Base-by-base conservation (phyloP, 2,797 vertebrate genomes). In the Echeneis naucrates region DNA sequence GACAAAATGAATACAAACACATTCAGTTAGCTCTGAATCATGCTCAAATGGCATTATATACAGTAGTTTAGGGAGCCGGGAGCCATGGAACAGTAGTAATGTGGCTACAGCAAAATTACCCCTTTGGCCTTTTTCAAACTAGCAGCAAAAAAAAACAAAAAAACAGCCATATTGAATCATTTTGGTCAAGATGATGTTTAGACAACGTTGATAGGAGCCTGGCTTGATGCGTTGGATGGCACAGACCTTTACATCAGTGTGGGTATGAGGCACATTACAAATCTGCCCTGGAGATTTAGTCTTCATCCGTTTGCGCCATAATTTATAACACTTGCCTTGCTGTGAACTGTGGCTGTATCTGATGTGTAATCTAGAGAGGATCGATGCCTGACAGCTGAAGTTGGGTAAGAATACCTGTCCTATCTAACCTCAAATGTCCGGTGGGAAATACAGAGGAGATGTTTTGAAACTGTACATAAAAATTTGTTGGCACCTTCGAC, bases 401-500 rank as follows among this genome's bases (percentile, higher is more conserved):
- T 83, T 84, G 55, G 80, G 82, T 71, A 65, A 63, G 58, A 83
- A 92, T 78, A 82, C 85, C 75, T 57, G 72, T 91, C 68, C 77
- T 13, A 57, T 86, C 87, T 84, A 89, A 88, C 87, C 79, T 84
- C 90, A 66, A 27, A 50, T 12, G 69, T 89, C 90, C 81, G 50
- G 59, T 75, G 88, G 92, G 92, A 93, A 93, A 93, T 91, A 91
- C 78, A 27, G 78, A 54, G 71, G 75, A 80, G 82, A 78, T 86
- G 87, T 89, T 92, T 89, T 83, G 58, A 81, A 90, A 87, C 72
- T 30, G 72, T 79, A 80, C 82, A 88, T 83, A 84, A 88, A 88
- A 87, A 92, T 88, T 85, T 90, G 86, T 89, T 68, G 83, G 73
- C 72, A 75, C 77, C 83, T 92, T 90, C 88, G 93, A 93, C 90